phyloP scores from a whole-genome alignment of 2,888 invertebrate species.

The Dendrolimus houi region DNA sequence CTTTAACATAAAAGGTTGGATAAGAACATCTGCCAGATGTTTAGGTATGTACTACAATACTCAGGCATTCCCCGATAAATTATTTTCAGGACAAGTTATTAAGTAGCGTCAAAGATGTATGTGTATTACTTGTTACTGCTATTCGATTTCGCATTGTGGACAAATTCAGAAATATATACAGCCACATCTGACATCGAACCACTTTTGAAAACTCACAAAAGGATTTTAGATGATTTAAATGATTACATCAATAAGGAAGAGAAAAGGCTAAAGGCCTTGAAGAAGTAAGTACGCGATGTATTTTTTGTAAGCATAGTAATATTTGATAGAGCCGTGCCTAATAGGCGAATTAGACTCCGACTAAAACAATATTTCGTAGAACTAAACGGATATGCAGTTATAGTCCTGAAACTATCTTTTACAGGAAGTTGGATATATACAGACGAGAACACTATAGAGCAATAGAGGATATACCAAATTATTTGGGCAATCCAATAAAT shows the following conservation, averaged over 20 bases:
- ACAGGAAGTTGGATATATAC: conserved; percentile 83
- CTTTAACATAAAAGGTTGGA: too few species aligned
- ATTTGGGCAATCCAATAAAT: conserved; percentile 95
- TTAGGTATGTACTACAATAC: too few species aligned
- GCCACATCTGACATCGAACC: conserved; percentile 96
- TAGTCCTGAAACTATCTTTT: conserved; percentile 15
- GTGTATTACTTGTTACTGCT: conserved; percentile 23
- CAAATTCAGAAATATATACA: conserved; percentile 88
- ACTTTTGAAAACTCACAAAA: conserved; percentile 91
- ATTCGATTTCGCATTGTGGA: conserved; percentile 25
- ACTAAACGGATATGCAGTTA: neutral
- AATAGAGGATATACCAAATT: conserved; percentile 85
- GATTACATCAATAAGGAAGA: conserved; percentile 91
- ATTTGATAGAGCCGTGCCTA: too few species aligned
- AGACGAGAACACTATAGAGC: conserved; percentile 86
- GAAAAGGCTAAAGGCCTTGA: conserved; percentile 84
- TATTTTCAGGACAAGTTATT: too few species aligned
- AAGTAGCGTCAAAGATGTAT: conserved; percentile 6
- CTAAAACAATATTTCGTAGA: too few species aligned
- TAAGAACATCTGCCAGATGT: too few species aligned
- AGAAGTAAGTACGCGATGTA: conserved; percentile 76
- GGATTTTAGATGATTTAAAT: conserved; percentile 90
- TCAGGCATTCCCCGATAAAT: too few species aligned
- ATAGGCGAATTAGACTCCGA: neutral
- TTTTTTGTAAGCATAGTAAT: too few species aligned